Evolutionary conservation across 2,888 invertebrate species (phyloP).

Genomic region (Sinotaia quadrata): DNA sequence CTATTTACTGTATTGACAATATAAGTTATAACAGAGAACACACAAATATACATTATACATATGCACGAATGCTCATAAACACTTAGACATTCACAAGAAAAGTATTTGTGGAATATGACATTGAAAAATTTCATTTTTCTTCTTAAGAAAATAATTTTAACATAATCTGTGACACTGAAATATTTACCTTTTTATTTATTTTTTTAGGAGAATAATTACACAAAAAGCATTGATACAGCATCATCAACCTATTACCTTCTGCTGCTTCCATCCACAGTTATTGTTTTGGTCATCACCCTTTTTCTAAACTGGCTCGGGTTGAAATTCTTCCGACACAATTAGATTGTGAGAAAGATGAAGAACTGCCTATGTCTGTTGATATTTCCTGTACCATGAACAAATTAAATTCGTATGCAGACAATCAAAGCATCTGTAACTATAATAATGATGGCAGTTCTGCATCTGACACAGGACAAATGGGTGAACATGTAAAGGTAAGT

Average conservation of each 20-base stretch:
- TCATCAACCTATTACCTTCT: constrained; percentile 28
- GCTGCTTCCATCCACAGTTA: constrained; percentile 37
- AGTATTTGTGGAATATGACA: not conserved
- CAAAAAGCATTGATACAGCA: constrained; percentile 13
- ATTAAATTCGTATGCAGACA: too few species aligned
- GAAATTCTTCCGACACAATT: constrained; percentile 38
- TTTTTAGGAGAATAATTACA: not conserved
- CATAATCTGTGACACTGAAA: too few species aligned
- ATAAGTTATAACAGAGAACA: too few species aligned
- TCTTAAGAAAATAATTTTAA: too few species aligned
- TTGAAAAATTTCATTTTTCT: not conserved
- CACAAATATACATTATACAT: too few species aligned
- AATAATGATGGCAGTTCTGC: too few species aligned
- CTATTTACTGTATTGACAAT: too few species aligned
- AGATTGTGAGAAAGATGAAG: not conserved
- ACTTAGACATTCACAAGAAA: not conserved
- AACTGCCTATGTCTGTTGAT: too few species aligned
- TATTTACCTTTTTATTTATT: not conserved
- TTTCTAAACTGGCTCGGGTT: constrained; percentile 38
- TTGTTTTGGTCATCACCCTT: constrained; percentile 33
- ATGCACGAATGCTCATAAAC: not conserved
- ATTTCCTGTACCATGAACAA: too few species aligned
- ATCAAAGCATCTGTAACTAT: too few species aligned
- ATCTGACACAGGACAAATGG: too few species aligned
- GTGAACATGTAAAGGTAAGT: too few species aligned